Conservation (phyloP, 2,113 vertebrate genomes). For the Sinocyclocheilus anophthalmus region DNA sequence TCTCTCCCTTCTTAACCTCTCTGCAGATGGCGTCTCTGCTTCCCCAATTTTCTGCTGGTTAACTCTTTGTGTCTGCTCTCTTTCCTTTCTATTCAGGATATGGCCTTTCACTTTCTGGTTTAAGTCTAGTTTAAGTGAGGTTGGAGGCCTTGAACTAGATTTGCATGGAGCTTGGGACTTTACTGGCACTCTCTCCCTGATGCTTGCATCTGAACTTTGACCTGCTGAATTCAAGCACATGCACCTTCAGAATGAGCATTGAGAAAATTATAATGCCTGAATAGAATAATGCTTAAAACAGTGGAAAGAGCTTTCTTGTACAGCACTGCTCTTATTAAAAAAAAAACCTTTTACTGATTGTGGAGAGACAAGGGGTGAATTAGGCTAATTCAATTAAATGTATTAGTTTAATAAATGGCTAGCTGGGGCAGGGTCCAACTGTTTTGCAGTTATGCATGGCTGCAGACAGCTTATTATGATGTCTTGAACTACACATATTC, state of each 20-base stretch:
- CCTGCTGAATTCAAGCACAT: slow-evolving; percentile 53
- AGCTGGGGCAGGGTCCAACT: slow-evolving; percentile 47
- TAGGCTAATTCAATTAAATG: slow-evolving; percentile 59
- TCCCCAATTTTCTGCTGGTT: background rate
- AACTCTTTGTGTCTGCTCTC: background rate
- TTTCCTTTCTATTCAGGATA: background rate
- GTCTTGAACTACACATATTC: slow-evolving; percentile 64
- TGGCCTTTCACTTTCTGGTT: background rate
- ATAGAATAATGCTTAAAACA: slow-evolving; percentile 21
- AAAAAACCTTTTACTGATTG: slow-evolving; percentile 11
- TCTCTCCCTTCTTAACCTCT: slow-evolving; percentile 37
- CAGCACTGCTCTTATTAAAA: slow-evolving; percentile 21
- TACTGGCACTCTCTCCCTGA: slow-evolving; percentile 33
- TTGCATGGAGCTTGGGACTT: slow-evolving; percentile 9
- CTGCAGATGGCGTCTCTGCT: background rate
- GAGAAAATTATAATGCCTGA: slow-evolving; percentile 24
- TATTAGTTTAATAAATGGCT: slow-evolving; percentile 42
- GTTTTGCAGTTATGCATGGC: slow-evolving; percentile 59
- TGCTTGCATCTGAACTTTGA: background rate
- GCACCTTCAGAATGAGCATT: slow-evolving; percentile 21
- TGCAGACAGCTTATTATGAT: slow-evolving; percentile 64
- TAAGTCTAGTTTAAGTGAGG: background rate
- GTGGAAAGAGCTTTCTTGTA: slow-evolving; percentile 23
- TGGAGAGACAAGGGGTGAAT: slow-evolving; percentile 42
- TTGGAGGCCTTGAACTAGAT: background rate